phyloP scores from a whole-genome alignment of 1,140 invertebrate species.

The Leptopilina clavipes region DNA sequence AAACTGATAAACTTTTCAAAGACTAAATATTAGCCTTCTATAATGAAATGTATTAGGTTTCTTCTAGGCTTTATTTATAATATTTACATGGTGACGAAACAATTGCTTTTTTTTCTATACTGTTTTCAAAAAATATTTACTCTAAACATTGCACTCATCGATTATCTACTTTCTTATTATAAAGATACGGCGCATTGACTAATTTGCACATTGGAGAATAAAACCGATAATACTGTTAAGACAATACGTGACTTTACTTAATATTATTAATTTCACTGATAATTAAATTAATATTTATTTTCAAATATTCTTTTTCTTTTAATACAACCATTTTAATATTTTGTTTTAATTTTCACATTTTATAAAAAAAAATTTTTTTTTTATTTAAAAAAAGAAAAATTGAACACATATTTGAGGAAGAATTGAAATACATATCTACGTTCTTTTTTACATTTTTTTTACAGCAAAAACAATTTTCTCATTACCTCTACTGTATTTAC shows the following conservation, averaged over 20 bases:
- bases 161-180: slow-evolving; percentile 32
- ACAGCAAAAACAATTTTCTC: not conserved
- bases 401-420: not conserved
- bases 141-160: slow-evolving; percentile 23
- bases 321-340: not conserved
- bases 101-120: slow-evolving; percentile 20
- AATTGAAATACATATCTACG: too few relatives aligned
- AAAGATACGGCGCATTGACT: slow-evolving; percentile 35
- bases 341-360: not conserved
- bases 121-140: slow-evolving; percentile 46
- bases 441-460: not conserved
- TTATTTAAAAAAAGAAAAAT: not conserved
- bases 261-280: not conserved
- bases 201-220: slow-evolving; percentile 15
- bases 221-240: slow-evolving; percentile 17
- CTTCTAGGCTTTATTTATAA: slow-evolving; percentile 49
- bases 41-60: slow-evolving; percentile 42
- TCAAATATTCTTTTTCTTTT: not conserved
- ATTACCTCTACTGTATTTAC: not conserved
- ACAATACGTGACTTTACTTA: slow-evolving; percentile 20
- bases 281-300: not conserved
- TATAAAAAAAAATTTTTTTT: not conserved
- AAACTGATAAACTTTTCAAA: slow-evolving; percentile 42
- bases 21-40: slow-evolving; percentile 64
- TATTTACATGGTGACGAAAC: slow-evolving; percentile 48